phyloP scores from a whole-genome alignment of 92 coral and sea anemone species.

The Parazoanthus swiftii region DNA sequence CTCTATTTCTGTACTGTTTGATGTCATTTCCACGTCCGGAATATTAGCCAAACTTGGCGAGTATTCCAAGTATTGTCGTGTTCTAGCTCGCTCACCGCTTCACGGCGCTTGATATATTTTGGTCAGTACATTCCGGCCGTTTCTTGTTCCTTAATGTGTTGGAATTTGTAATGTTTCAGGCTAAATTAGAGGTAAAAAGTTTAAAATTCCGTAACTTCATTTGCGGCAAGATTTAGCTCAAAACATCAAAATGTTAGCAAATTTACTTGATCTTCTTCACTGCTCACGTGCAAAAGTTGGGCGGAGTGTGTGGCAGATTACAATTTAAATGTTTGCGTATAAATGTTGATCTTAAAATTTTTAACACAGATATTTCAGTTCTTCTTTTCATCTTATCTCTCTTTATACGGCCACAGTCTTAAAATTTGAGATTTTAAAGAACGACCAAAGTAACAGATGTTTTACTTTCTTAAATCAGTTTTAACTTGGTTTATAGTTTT shows the following conservation, averaged over 20 bases:
- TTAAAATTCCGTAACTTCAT: not conserved
- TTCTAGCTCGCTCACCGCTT: not conserved
- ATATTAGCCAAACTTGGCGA: not conserved
- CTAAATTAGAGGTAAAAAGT: not conserved
- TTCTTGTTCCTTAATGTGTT: not conserved
- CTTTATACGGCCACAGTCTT: no score
- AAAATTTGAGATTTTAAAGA: no score
- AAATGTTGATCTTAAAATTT: no score
- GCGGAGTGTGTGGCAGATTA: no score
- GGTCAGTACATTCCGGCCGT: not conserved
- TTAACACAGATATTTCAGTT: no score
- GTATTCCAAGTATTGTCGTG: not conserved
- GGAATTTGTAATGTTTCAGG: not conserved
- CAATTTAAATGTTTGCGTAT: no score
- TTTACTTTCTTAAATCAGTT: no score
- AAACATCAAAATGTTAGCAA: not conserved
- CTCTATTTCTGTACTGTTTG: not conserved
- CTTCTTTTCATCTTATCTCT: no score
- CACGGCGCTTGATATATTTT: not conserved
- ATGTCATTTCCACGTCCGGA: not conserved
- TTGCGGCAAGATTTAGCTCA: not conserved
- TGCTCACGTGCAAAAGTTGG: no score
- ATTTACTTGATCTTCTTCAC: no score
- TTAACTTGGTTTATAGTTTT: no score
- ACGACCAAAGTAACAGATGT: no score